Evolutionary conservation across 1,140 invertebrate species (phyloP).

Genomic region (Tachypleus tridentatus): DNA sequence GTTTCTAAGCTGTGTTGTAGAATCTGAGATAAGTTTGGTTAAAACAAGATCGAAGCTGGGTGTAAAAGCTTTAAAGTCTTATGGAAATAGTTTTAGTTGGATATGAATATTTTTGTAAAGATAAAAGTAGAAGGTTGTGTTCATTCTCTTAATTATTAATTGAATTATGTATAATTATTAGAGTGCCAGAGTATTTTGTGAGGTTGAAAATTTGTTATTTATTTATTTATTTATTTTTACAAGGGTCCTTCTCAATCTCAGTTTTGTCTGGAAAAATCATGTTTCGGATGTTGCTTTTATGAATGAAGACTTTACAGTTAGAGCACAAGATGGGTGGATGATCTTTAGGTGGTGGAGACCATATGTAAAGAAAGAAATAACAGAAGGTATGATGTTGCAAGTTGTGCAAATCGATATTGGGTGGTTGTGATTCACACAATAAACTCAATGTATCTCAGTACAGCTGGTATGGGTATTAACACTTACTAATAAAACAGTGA

Average conservation of each 20-base stretch:
- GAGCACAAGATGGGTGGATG: conserved; percentile 92
- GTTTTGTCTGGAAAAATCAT: conserved; percentile 95
- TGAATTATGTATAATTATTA: background rate
- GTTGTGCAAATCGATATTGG: too few species aligned
- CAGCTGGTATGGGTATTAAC: too few species aligned
- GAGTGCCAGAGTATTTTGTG: background rate
- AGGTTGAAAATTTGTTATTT: conserved; percentile 1
- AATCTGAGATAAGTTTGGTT: too few species aligned
- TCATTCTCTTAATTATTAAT: background rate
- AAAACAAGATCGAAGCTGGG: too few species aligned
- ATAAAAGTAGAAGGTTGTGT: conserved; percentile 1
- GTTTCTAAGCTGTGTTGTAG: too few species aligned
- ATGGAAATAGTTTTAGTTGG: conserved; percentile 3
- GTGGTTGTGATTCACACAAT: background rate
- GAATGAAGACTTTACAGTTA: conserved; percentile 82
- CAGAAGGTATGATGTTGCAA: conserved; percentile 53
- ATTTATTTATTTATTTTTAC: background rate
- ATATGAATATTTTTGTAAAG: background rate
- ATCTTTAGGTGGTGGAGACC: conserved; percentile 94
- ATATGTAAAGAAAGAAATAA: conserved; percentile 87
- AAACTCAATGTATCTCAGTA: conserved; percentile 15
- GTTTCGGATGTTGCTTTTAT: conserved; percentile 95
- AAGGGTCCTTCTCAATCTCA: conserved; percentile 86
- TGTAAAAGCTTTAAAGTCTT: background rate
- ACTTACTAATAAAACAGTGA: too few species aligned